Percentiles rank a stretch among this genome's conserved stretches.
Evolutionary conservation across 1,140 invertebrate species (phyloP).

Genomic region (Leptinotarsa defecta): DNA sequence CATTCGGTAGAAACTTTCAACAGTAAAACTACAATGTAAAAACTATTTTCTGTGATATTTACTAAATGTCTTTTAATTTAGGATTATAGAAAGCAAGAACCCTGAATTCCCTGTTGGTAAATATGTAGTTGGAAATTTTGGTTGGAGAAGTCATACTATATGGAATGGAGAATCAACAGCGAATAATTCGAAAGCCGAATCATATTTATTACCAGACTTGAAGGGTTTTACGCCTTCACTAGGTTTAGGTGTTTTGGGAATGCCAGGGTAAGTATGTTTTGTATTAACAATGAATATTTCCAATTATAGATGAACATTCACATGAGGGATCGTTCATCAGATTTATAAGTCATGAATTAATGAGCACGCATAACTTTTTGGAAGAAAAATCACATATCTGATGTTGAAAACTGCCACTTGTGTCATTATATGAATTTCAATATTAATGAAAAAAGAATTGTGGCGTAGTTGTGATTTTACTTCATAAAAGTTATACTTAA

Average conservation of each 20-base stretch:
- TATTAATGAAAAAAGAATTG: not conserved
- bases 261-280: conserved; percentile 39
- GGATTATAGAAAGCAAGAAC: conserved; percentile 68
- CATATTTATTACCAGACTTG: conserved; percentile 57
- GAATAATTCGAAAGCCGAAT: not conserved
- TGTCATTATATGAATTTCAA: not conserved
- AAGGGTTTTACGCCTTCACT: conserved; percentile 58
- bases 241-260: conserved; percentile 36
- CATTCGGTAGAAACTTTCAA: too few relatives aligned
- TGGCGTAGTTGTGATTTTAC: not conserved
- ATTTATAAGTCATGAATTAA: not conserved
- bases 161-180: conserved; percentile 32
- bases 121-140: conserved; percentile 59
- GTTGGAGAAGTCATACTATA: conserved; percentile 64
- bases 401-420: not conserved
- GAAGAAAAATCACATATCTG: not conserved
- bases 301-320: not conserved
- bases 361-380: not conserved
- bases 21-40: too few relatives aligned
- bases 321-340: not conserved
- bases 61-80: conserved; percentile 31
- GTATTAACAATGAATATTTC: not conserved
- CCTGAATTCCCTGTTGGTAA: conserved; percentile 58
- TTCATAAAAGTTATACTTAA: too few relatives aligned
- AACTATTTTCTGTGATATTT: too few relatives aligned